Percentiles rank a stretch among this genome's conserved stretches.
phyloP scores from a whole-genome alignment of 2,888 invertebrate species.

The Diabrotica balteata region DNA sequence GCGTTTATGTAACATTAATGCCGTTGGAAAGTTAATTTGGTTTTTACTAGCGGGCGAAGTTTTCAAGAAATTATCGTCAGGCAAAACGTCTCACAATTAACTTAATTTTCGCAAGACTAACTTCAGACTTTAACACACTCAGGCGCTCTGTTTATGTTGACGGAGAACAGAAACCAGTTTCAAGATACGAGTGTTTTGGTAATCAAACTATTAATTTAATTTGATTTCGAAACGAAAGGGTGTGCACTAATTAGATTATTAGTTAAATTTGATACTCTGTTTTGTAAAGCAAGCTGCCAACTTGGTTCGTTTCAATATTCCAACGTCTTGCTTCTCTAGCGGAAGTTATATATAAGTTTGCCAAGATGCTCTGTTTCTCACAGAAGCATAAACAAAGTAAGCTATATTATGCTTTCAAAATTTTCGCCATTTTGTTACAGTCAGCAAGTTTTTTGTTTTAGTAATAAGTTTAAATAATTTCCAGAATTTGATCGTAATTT shows the following conservation, averaged over 20 bases:
- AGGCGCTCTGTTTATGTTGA: slow-evolving; percentile 8
- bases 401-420: too few species aligned
- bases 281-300: background rate
- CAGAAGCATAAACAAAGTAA: too few species aligned
- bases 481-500: too few species aligned
- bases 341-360: too few species aligned
- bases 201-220: slow-evolving; percentile 22
- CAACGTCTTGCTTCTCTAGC: too few species aligned
- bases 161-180: background rate
- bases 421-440: too few species aligned
- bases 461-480: too few species aligned
- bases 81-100: slow-evolving; percentile 2
- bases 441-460: too few species aligned
- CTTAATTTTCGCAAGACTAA: slow-evolving; percentile 4
- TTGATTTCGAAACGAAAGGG: slow-evolving; percentile 10
- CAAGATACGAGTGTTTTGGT: slow-evolving; percentile 18
- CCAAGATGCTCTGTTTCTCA: too few species aligned
- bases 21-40: too few species aligned
- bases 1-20: background rate
- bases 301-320: background rate
- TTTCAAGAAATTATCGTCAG: too few species aligned
- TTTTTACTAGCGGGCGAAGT: too few species aligned
- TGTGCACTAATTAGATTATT: slow-evolving; percentile 15
- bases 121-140: slow-evolving; percentile 5
- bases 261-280: slow-evolving; percentile 14